Evolutionary conservation across 2,888 invertebrate genomes (phyloP).

Genomic region (Crepidodera aurea): DNA sequence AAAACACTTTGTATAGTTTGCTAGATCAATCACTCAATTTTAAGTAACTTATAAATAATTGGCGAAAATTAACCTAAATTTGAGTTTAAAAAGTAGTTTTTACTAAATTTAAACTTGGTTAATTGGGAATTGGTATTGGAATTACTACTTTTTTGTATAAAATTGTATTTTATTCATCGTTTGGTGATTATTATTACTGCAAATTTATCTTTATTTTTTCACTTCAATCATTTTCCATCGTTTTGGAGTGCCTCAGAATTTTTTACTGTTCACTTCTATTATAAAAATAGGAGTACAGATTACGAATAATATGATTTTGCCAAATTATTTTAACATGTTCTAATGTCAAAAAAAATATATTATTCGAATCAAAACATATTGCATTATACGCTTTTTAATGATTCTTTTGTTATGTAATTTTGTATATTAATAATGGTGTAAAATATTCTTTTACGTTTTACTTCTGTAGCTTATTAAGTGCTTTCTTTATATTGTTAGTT

Average conservation of each 20-base stretch:
- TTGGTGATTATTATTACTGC: not conserved
- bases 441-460: conserved; percentile 26
- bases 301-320: conserved; percentile 6
- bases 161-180: not conserved
- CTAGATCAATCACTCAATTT: not conserved
- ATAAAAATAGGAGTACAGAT: not conserved
- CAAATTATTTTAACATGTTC: not conserved
- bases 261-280: not conserved
- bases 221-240: not conserved
- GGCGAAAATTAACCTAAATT: not conserved
- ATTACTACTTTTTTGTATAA: not conserved
- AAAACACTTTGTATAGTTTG: not conserved
- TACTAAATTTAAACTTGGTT: too few species aligned
- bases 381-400: conserved; percentile 25
- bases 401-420: conserved; percentile 27
- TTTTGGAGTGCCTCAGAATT: not conserved
- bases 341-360: conserved; percentile 6
- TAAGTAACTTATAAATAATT: not conserved
- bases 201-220: not conserved
- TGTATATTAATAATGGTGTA: conserved; percentile 18
- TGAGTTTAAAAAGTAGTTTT: too few species aligned
- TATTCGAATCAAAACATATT: conserved; percentile 6
- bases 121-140: not conserved
- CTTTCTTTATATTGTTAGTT: conserved; percentile 39
- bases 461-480: conserved; percentile 37